A percentile compares a stretch with the other conserved stretches of the same genome.
These are phyloP conservation scores for Tokudaia tokunoshimensis DNA, from an alignment of 2,797 vertebrate species.

Conservation along the genomic window DNA sequence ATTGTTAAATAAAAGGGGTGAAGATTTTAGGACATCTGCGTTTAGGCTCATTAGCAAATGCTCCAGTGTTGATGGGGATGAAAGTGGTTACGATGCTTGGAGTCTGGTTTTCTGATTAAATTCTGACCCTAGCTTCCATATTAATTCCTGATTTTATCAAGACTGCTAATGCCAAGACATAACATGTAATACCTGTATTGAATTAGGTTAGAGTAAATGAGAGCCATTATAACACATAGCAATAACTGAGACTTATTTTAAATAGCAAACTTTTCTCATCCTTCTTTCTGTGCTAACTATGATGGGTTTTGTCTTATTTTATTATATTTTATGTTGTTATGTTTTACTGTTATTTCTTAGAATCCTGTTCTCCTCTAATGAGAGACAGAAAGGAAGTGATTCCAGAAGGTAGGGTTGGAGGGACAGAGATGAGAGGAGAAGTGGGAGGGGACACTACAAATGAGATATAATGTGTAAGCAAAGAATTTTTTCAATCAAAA, in stretches of 20 bases:
- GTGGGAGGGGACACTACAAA: background rate
- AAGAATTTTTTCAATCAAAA: background rate
- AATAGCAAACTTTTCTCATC: constrained; percentile 31
- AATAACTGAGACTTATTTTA: constrained; percentile 38
- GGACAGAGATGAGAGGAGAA: no score
- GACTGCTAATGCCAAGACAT: background rate
- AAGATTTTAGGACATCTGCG: background rate
- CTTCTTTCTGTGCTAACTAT: constrained; percentile 41
- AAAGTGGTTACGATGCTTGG: constrained; percentile 45
- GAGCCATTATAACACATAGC: background rate
- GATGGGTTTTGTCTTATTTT: background rate
- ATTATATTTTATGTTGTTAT: background rate
- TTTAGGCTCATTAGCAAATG: constrained; percentile 55
- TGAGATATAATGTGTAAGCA: background rate
- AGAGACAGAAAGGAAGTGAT: background rate
- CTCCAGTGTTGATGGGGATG: constrained; percentile 29
- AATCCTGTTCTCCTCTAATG: background rate
- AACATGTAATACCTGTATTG: background rate
- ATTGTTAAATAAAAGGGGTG: background rate
- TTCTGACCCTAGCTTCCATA: background rate
- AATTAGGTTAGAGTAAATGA: constrained; percentile 47
- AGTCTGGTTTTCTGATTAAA: constrained; percentile 59
- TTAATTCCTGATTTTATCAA: constrained; percentile 47
- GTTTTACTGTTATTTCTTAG: background rate
- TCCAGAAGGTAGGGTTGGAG: background rate